phyloP scores from a whole-genome alignment of 2,113 vertebrate genomes.

The Pseudorhombus dupliciocellatus region DNA sequence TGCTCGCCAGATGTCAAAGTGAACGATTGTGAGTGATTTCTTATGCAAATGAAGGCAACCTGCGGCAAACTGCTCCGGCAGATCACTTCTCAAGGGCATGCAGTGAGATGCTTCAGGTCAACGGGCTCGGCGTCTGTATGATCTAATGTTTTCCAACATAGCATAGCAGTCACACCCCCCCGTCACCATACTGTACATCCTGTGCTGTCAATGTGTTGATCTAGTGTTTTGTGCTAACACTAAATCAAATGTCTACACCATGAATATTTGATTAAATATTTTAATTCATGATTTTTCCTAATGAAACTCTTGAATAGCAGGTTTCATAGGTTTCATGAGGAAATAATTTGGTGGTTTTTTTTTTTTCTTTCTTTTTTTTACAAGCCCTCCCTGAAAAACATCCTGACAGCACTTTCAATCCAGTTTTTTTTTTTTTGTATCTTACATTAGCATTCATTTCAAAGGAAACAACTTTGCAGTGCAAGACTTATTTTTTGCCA shows the following conservation, averaged over 20 bases:
- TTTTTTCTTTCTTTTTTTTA: slow-evolving; percentile 7
- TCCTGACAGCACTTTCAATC: background rate
- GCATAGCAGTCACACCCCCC: slow-evolving; percentile 25
- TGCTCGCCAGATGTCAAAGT: slow-evolving; percentile 73
- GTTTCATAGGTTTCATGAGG: slow-evolving; percentile 1
- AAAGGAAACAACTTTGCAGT: slow-evolving; percentile 22
- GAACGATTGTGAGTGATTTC: slow-evolving; percentile 77
- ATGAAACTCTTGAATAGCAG: background rate
- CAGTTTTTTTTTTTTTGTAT: too few relatives aligned
- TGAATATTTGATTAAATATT: background rate
- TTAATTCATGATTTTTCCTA: background rate
- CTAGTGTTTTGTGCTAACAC: slow-evolving; percentile 8
- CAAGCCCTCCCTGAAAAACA: background rate
- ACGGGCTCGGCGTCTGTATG: slow-evolving; percentile 44
- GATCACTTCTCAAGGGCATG: slow-evolving; percentile 76
- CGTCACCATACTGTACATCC: background rate
- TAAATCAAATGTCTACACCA: background rate
- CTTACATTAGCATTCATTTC: slow-evolving; percentile 34
- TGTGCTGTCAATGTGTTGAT: slow-evolving; percentile 17
- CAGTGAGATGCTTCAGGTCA: slow-evolving; percentile 58
- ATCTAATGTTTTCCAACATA: slow-evolving; percentile 51
- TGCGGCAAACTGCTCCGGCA: slow-evolving; percentile 45
- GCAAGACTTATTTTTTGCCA: slow-evolving; percentile 19
- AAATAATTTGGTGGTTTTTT: background rate
- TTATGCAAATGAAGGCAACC: slow-evolving; percentile 78